phyloP scores from a whole-genome alignment of 2,113 vertebrate genomes.

The Dipodomys ordii region DNA sequence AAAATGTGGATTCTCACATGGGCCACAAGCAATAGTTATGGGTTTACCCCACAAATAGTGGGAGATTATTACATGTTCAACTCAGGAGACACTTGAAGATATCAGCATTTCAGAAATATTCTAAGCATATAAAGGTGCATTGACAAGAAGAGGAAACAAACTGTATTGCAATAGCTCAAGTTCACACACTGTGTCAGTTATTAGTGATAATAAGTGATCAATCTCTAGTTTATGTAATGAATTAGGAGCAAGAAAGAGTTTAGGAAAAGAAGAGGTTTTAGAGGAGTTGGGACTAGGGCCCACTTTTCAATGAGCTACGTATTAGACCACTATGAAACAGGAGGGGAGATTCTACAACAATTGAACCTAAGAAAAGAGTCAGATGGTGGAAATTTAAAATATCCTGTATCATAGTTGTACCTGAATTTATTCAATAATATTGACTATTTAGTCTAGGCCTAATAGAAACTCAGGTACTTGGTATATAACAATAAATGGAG shows the following conservation, averaged over 20 bases:
- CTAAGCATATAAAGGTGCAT: background rate
- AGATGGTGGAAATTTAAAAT: too few relatives aligned
- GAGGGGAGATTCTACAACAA: background rate
- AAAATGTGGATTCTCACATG: background rate
- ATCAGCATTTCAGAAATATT: background rate
- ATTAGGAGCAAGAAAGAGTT: background rate
- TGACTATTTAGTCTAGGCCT: background rate
- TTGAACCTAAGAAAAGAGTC: too few relatives aligned
- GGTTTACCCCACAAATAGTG: background rate
- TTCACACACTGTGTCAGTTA: background rate
- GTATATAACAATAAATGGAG: background rate
- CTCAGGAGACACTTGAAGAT: background rate
- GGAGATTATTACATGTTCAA: background rate
- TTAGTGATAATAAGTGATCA: background rate
- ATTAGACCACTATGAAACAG: background rate
- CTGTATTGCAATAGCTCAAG: background rate
- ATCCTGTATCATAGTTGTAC: background rate
- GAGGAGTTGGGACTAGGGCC: background rate
- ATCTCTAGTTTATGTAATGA: background rate
- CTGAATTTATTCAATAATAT: background rate
- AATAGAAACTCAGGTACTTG: background rate
- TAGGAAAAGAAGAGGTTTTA: background rate
- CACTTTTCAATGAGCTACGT: background rate
- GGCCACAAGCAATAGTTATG: accelerated
- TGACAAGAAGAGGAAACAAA: background rate